Evolutionary conservation across 1,140 invertebrate genomes (phyloP), one percentile per base, ranked within the genome.

Genomic region (Solenopsis fugax): DNA sequence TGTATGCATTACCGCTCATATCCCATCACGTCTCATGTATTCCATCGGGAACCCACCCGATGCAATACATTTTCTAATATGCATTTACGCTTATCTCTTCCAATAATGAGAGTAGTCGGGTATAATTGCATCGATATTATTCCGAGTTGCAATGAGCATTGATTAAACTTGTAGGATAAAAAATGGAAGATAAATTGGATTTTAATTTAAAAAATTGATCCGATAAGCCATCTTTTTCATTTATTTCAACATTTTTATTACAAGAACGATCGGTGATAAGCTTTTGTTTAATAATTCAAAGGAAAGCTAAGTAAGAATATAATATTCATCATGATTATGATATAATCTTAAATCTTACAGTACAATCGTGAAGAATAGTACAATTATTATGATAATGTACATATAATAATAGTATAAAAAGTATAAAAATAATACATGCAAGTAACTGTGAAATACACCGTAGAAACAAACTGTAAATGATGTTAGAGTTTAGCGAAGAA

Each of bases 71-170:
- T 77, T 77, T 34, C 75, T 64, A 29, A 62, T 62, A 64, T 34
- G 45, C 41, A 9, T 78, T 58, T 64, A 78, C 41, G 21, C 34
- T n/a, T 29, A 18, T 10, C 41, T 24, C 41, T 64, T 48, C 18
- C 58, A 50, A 64, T 64, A 62, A 78, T 64, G 41, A 78, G 58
- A 78, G 10, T n/a, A 45, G 73, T 24, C 16, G 29, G 21, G 9
- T 41, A 62, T 62, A 77, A 78, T 78, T 62, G 58, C 16, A 48
- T 34, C 24, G 41, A 34, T 62, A 60, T 45, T 60, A 78, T 78
- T 10, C 16, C 41, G 5, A 18, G 45, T 62, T 48, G 58, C 29
- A 64, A 50, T 10, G 41, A 48, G 41, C 41, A 9, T 9, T 10
- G 45, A 64, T 77, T 77, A 62, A 78, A 0, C 16, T 41, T 16